Base-by-base conservation (phyloP, 2,888 invertebrate species). In the Zaprionus obscuricornis region DNA sequence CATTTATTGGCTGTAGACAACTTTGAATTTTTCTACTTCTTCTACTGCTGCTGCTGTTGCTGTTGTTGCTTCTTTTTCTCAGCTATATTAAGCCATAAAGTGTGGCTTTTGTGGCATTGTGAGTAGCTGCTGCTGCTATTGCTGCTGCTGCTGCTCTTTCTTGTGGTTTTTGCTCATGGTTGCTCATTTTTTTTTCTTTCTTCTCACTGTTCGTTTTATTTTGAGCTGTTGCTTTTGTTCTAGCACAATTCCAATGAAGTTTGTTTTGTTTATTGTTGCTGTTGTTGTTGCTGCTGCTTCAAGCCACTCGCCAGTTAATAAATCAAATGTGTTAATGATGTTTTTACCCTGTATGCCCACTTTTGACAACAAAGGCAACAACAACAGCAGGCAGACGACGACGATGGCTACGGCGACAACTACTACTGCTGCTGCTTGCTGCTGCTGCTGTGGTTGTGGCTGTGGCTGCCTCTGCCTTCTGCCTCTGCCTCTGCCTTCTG, bases 301-400 rank as follows among this genome's bases (percentile, higher is more conserved):
- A 52, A 56, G 55, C 82, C 86, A 85, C 70, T 76, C 82, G 75
- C 78, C 88, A 87, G 89, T 87, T 89, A 89, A 90, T 90, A 90
- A 90, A 90, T 90, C 90, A 90, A 79, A 89, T 85, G 86, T 87
- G 88, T 90, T 90, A 90, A 90, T 90, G 90, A 90, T 90, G 90
- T 89, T 90, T 85, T 84, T 85, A 87, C 88, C 88, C 77, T 66
- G 64, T 74, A 77, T 84, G 77, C 84, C 79, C 85, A 81, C 79
- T 71, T 81, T 73, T 75, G 79, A 75, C 83, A 79, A 77, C 85
- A 69, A 84, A 75, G 72, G 72, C 69, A 74, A 63, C 55, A 74
- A 26, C 59, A 58, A 54, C 62, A 60, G 57, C 56, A 50, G 62
- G 54, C 56, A 13, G 10, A 55, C 43, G 18, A 45, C 36, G 18